Conservation (phyloP, 1,140 invertebrate species). For the Eriocheir sinensis region DNA sequence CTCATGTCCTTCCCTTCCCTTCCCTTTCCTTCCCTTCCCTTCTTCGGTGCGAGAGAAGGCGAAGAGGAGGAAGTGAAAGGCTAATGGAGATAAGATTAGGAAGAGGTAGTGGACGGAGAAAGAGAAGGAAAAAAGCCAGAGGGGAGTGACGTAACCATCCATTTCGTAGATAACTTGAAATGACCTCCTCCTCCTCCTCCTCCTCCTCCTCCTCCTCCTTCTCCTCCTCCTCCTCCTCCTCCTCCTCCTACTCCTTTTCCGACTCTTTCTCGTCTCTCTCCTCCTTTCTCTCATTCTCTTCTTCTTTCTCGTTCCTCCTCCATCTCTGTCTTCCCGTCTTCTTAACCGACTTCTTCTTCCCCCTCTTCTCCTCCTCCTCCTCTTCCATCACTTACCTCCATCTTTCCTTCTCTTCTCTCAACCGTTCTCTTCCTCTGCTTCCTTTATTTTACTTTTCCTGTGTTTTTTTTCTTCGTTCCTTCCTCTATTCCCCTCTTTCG, state of each 20-base stretch:
- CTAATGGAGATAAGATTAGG: not conserved
- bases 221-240: not conserved
- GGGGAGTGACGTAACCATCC: constrained; percentile 10
- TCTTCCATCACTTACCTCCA: too few relatives aligned
- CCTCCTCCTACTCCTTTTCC: not conserved
- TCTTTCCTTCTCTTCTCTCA: too few relatives aligned
- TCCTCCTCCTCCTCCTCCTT: not conserved
- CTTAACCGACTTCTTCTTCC: not conserved
- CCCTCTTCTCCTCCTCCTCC: not conserved
- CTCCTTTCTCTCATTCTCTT: not conserved
- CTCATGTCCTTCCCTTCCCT: too few relatives aligned
- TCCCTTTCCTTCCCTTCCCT: too few relatives aligned
- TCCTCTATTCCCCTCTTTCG: not conserved
- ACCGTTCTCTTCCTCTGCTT: too few relatives aligned
- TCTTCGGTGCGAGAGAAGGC: not conserved
- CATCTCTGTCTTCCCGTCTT: not conserved
- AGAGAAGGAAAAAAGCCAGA: not conserved
- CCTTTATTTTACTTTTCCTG: too few relatives aligned
- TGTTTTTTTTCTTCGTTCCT: too few relatives aligned
- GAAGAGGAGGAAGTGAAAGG: not conserved
- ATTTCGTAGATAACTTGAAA: constrained; percentile 26
- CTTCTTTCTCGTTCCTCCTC: not conserved
- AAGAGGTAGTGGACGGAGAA: not conserved
- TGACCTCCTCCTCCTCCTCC: not conserved
- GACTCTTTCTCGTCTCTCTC: not conserved